phyloP scores from a whole-genome alignment of 2,797 vertebrate genomes.

The Salmo trutta region DNA sequence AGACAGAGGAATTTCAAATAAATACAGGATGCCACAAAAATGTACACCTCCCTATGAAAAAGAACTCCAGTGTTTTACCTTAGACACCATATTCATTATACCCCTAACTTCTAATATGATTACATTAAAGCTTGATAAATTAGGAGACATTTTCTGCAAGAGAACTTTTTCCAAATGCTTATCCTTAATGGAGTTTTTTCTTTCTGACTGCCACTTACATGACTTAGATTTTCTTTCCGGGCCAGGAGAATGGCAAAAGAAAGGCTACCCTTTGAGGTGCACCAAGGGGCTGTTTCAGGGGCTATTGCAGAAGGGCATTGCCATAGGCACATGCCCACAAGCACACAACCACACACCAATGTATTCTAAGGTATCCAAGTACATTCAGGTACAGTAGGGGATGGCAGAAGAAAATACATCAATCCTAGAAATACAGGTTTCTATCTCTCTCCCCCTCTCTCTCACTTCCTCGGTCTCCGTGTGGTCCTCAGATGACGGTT shows the following conservation, averaged over 20 bases:
- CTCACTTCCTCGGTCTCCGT: constrained; percentile 27
- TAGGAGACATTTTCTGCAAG: constrained; percentile 66
- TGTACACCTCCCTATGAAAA: constrained; percentile 71
- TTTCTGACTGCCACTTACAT: constrained; percentile 18
- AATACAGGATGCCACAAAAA: constrained; percentile 79
- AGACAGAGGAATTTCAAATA: constrained; percentile 78
- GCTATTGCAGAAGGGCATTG: neutral
- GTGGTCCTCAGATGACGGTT: neutral
- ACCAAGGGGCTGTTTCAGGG: neutral
- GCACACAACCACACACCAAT: neutral
- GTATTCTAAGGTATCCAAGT: neutral
- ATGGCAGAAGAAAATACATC: neutral
- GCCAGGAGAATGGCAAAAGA: constrained; percentile 24
- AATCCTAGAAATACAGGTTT: neutral
- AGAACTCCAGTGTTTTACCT: constrained; percentile 55
- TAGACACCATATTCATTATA: constrained; percentile 78
- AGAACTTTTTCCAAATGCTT: constrained; percentile 64
- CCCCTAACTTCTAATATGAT: constrained; percentile 66
- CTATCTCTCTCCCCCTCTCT: constrained; percentile 40
- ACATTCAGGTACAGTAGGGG: neutral
- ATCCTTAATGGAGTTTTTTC: constrained; percentile 58
- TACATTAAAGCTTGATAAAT: constrained; percentile 72
- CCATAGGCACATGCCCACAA: neutral
- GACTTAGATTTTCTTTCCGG: constrained; percentile 22
- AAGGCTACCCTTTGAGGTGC: constrained; percentile 17